phyloP scores from a whole-genome alignment of 2,888 invertebrate species.

The Melinaea marsaeus region DNA sequence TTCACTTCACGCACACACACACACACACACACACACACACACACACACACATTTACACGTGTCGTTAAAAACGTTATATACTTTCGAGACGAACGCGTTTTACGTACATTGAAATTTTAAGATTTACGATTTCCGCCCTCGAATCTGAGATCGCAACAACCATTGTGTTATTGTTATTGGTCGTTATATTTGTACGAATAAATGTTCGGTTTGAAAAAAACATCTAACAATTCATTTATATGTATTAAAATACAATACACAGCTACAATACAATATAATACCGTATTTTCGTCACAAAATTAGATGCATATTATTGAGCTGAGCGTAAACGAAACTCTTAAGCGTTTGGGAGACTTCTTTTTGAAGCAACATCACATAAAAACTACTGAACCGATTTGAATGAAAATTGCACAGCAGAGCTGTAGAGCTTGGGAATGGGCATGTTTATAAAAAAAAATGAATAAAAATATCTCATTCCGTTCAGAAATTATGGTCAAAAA shows the following conservation, averaged over 20 bases:
- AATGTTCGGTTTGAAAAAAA: no score
- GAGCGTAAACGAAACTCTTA: not conserved
- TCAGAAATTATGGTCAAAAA: no score
- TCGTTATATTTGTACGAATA: slow-evolving; percentile 11
- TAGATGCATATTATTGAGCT: slow-evolving; percentile 1
- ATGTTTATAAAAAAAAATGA: no score
- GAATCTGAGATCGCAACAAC: slow-evolving; percentile 15
- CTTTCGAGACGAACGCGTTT: slow-evolving; percentile 24
- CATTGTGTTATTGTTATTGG: slow-evolving; percentile 14
- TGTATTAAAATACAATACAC: no score
- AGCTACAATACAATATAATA: no score
- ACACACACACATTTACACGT: slow-evolving; percentile 31
- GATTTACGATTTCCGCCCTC: slow-evolving; percentile 30
- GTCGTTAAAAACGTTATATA: slow-evolving; percentile 31
- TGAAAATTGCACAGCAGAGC: no score
- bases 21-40: slow-evolving; percentile 26
- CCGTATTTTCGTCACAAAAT: slow-evolving; percentile 9
- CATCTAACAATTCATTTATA: no score
- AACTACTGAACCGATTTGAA: no score
- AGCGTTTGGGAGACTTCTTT: no score
- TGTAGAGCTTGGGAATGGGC: no score
- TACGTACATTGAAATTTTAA: slow-evolving; percentile 30
- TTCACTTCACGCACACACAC: slow-evolving; percentile 3
- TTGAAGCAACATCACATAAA: no score
- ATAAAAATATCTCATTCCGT: no score